Percentiles rank a stretch among this genome's conserved stretches.
Evolutionary conservation across 1,140 invertebrate genomes (phyloP).

Genomic region (Tetraneura akinire): DNA sequence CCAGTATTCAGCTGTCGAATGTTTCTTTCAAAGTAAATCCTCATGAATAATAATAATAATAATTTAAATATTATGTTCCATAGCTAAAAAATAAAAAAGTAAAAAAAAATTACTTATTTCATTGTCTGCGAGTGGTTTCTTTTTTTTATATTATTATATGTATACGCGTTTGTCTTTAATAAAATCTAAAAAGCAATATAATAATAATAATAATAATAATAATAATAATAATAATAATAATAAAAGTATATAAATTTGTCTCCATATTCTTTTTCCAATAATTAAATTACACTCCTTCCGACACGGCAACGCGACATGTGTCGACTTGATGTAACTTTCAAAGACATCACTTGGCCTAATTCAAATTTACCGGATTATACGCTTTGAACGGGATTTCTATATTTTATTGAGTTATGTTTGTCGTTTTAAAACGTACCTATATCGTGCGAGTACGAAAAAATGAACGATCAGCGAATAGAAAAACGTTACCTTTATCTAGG

Average conservation of each 20-base stretch:
- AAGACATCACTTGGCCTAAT: constrained; percentile 15
- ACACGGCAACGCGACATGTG: background rate
- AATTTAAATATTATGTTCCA: background rate
- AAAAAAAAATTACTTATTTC: constrained; percentile 10
- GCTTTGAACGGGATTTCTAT: background rate
- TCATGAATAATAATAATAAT: constrained; percentile 24
- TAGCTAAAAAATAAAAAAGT: background rate
- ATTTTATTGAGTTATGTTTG: constrained; percentile 12
- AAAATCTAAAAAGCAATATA: constrained; percentile 26
- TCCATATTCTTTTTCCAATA: background rate
- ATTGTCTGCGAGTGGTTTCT: background rate
- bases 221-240: too few relatives aligned
- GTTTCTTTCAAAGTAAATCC: constrained; percentile 10
- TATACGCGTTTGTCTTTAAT: constrained; percentile 16
- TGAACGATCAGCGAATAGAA: too few relatives aligned
- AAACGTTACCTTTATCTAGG: background rate
- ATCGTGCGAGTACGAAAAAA: background rate
- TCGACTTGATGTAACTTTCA: constrained; percentile 1
- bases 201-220: too few relatives aligned
- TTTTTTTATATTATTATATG: constrained; percentile 9
- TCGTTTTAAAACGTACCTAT: constrained; percentile 20
- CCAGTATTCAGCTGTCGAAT: background rate
- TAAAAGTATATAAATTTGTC: too few relatives aligned
- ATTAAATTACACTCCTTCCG: constrained; percentile 32
- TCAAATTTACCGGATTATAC: constrained; percentile 17